A percentile compares a stretch with the other conserved stretches of the same genome.
Conservation (phyloP, 2,113 vertebrate genomes). For the Maccullochella peelii region DNA sequence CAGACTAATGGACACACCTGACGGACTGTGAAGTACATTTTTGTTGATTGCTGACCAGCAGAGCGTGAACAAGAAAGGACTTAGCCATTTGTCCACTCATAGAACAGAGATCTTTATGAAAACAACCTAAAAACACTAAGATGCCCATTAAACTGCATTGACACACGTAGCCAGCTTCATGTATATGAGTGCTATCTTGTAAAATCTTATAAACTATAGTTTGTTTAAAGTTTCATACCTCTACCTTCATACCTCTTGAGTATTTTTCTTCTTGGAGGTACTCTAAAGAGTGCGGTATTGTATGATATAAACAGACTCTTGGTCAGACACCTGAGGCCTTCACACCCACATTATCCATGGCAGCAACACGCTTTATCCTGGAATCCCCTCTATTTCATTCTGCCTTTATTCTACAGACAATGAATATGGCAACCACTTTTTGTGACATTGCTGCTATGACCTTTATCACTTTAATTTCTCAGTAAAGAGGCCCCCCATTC, state of each 20-base stretch:
- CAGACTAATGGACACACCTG: neutral
- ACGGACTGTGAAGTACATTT: neutral
- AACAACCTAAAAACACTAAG: neutral
- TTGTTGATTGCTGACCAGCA: neutral
- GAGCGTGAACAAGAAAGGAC: neutral
- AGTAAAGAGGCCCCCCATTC: constrained; percentile 39
- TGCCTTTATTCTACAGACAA: neutral
- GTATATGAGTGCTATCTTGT: neutral
- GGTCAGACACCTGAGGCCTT: neutral
- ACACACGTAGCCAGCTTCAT: neutral
- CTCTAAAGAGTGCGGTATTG: too few relatives aligned
- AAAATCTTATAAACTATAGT: neutral
- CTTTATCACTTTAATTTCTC: constrained; percentile 48
- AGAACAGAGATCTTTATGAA: neutral
- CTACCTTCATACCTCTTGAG: too few relatives aligned
- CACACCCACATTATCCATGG: neutral
- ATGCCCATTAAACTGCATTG: too few relatives aligned
- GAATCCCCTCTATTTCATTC: neutral
- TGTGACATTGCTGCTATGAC: constrained; percentile 11
- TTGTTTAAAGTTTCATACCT: neutral
- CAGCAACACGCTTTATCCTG: neutral
- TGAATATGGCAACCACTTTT: neutral
- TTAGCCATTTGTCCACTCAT: neutral
- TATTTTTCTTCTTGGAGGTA: too few relatives aligned
- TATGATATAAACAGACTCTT: neutral